These are phyloP conservation scores for Slavum lentiscoides DNA, from an alignment of 2,888 invertebrate genomes.

Conservation along the genomic window DNA sequence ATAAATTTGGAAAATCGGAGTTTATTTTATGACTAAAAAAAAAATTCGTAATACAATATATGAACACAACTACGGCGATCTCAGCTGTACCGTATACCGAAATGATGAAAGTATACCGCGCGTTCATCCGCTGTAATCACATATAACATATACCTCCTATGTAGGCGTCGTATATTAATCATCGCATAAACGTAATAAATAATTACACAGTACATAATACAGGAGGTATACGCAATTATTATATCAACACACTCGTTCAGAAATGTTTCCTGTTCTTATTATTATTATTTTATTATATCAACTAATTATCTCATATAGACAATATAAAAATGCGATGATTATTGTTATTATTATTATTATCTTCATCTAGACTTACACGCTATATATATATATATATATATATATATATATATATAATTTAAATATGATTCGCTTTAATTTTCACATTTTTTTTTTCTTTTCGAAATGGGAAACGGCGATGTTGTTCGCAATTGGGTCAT, in stretches of 20 bases:
- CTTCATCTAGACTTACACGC: not conserved
- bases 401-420: no score
- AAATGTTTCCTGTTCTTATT: no score
- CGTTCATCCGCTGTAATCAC: not conserved
- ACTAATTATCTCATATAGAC: slow-evolving; percentile 26
- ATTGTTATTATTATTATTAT: not conserved
- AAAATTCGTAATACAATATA: not conserved
- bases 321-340: slow-evolving; percentile 4
- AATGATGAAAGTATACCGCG: slow-evolving; percentile 28
- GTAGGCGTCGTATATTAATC: no score
- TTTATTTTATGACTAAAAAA: slow-evolving; percentile 14
- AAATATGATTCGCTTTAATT: no score
- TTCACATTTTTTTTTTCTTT: no score
- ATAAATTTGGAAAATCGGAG: not conserved
- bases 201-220: slow-evolving; percentile 15
- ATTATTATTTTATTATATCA: not conserved
- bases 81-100: not conserved
- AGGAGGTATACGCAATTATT: slow-evolving; percentile 2
- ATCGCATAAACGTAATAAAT: slow-evolving; percentile 28
- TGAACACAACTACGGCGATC: slow-evolving; percentile 2
- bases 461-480: no score
- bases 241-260: slow-evolving; percentile 10
- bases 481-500: no score
- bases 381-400: no score
- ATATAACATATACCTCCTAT: not conserved